Evolutionary conservation across 2,888 invertebrate genomes (phyloP).

Genomic region (Agrotis segetum): DNA sequence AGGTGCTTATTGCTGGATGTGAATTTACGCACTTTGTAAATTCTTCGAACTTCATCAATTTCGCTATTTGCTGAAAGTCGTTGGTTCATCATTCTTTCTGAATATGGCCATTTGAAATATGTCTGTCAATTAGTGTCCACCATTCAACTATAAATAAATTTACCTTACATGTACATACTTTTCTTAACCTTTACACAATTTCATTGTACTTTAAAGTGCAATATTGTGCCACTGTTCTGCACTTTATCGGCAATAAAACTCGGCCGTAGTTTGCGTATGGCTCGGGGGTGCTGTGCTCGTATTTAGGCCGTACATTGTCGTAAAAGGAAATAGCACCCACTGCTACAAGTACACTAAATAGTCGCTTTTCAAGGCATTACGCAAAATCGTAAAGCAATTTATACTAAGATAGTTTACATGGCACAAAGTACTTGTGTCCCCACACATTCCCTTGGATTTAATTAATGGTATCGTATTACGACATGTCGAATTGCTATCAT

Average conservation of each 20-base stretch:
- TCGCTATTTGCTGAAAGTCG: neutral
- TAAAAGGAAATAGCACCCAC: conserved; percentile 60
- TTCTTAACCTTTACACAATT: conserved; percentile 19
- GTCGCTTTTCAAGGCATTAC: conserved; percentile 29
- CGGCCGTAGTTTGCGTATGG: conserved; percentile 30
- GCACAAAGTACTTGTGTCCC: conserved; percentile 7
- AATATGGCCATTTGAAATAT: too few species aligned
- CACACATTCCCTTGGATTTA: conserved; percentile 40
- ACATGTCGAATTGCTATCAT: conserved; percentile 46
- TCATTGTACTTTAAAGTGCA: conserved; percentile 14
- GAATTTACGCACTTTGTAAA: neutral
- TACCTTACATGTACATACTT: neutral
- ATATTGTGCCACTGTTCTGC: conserved; percentile 43
- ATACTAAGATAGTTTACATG: neutral
- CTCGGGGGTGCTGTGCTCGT: conserved; percentile 36
- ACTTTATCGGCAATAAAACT: conserved; percentile 48
- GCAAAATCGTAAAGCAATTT: conserved; percentile 24
- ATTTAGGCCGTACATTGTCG: conserved; percentile 41
- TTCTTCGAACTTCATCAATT: neutral
- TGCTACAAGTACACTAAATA: conserved; percentile 32
- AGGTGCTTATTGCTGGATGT: neutral
- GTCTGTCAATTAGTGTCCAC: neutral
- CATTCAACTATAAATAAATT: neutral
- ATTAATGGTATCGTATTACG: conserved; percentile 51
- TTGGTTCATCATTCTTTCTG: neutral